Evolutionary conservation across 2,888 invertebrate genomes (phyloP).

Genomic region (Anthophora plumipes): DNA sequence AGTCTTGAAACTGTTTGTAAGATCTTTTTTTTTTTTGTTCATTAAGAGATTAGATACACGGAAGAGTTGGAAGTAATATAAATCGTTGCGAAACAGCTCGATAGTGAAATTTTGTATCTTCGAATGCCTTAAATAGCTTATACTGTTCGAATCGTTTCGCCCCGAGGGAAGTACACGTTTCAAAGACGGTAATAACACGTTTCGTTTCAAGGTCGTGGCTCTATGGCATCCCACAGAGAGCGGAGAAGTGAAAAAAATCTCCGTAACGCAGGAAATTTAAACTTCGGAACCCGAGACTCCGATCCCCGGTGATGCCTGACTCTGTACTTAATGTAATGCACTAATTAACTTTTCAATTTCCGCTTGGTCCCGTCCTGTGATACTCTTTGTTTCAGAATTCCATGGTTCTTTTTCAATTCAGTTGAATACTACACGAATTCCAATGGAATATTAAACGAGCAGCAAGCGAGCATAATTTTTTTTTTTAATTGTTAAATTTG

Average conservation of each 20-base stretch:
- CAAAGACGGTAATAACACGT: conserved; percentile 61
- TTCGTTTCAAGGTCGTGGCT: conserved; percentile 60
- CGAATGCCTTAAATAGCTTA: conserved; percentile 42
- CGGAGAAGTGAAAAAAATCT: conserved; percentile 40
- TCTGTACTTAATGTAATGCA: conserved; percentile 18
- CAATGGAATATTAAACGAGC: neutral
- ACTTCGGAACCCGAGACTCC: conserved; percentile 15
- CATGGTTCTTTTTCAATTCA: neutral
- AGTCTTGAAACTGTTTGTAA: neutral
- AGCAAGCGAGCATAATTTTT: neutral
- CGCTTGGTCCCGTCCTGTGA: neutral
- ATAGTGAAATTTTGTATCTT: conserved; percentile 55
- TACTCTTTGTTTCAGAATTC: conserved; percentile 3
- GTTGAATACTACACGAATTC: too few relatives aligned
- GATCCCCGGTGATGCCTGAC: neutral
- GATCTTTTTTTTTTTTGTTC: neutral
- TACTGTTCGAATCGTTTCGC: conserved; percentile 53
- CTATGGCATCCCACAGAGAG: conserved; percentile 46
- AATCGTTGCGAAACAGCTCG: conserved; percentile 46
- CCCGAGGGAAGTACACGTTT: conserved; percentile 60
- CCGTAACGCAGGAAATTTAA: conserved; percentile 40
- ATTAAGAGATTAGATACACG: conserved; percentile 7
- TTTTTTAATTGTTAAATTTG: neutral
- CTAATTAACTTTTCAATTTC: conserved; percentile 35
- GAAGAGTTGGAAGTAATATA: conserved; percentile 2